phyloP scores from a whole-genome alignment of 1,140 invertebrate species.

The Macrosteles quadrilineatus region DNA sequence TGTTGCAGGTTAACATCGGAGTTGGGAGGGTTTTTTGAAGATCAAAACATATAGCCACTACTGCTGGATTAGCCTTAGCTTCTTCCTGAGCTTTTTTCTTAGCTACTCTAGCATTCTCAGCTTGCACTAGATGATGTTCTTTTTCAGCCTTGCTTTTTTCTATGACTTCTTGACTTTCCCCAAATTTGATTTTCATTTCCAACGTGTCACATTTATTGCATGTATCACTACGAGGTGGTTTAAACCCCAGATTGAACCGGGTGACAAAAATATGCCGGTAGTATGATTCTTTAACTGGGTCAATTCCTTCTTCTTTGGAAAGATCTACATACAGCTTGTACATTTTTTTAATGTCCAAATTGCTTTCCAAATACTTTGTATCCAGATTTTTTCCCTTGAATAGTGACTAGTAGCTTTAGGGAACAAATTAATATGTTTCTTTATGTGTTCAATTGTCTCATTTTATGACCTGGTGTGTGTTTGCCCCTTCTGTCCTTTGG shows the following conservation, averaged over 20 bases:
- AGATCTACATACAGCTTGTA: conserved; percentile 8
- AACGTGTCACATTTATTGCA: conserved; percentile 15
- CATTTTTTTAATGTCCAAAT: conserved; percentile 30
- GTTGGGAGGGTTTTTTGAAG: conserved; percentile 21
- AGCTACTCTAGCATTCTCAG: background rate
- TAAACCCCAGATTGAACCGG: background rate
- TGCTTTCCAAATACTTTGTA: conserved; percentile 19
- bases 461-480: background rate
- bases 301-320: background rate
- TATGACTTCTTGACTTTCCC: background rate
- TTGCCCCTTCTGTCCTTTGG: background rate
- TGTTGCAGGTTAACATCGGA: conserved; percentile 1
- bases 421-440: conserved; percentile 25
- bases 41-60: conserved; percentile 18
- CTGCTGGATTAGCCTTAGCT: background rate
- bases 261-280: conserved; percentile 16
- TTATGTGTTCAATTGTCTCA: conserved; percentile 1
- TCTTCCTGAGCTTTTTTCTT: background rate
- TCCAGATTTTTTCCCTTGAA: conserved; percentile 29
- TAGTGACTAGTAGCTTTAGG: conserved; percentile 31
- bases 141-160: background rate
- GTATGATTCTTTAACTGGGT: background rate
- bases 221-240: too few species aligned
- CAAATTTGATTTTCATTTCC: background rate
- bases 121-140: background rate